phyloP scores from a whole-genome alignment of 2,888 invertebrate species.

The Linnaemya vulpina region DNA sequence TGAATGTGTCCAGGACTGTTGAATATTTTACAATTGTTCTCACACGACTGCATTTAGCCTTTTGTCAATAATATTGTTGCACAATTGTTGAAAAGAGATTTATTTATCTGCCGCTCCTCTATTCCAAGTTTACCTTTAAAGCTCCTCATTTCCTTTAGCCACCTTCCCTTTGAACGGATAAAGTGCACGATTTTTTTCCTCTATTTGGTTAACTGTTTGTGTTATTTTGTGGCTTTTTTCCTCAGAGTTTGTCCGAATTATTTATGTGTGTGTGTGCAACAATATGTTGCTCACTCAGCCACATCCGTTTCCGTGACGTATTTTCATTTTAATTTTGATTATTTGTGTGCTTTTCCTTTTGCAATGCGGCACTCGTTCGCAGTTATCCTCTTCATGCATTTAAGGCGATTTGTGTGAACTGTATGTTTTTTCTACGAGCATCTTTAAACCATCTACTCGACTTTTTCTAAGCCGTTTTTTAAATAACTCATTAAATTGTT shows the following conservation, averaged over 20 bases:
- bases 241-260: slow-evolving; percentile 42
- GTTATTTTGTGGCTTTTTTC: slow-evolving; percentile 67
- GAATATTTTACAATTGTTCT: slow-evolving; percentile 68
- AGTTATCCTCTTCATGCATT: slow-evolving; percentile 38
- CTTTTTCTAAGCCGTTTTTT: neutral
- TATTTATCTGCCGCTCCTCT: slow-evolving; percentile 27
- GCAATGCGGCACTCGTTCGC: slow-evolving; percentile 24
- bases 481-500: neutral
- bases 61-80: slow-evolving; percentile 72
- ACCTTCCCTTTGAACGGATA: neutral
- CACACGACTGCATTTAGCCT: slow-evolving; percentile 72
- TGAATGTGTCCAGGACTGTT: slow-evolving; percentile 17
- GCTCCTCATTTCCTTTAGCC: neutral
- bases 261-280: slow-evolving; percentile 57
- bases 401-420: slow-evolving; percentile 62
- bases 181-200: slow-evolving; percentile 27
- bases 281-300: slow-evolving; percentile 72
- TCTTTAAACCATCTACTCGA: neutral
- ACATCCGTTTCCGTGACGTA: slow-evolving; percentile 73
- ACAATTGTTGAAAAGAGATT: slow-evolving; percentile 70
- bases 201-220: slow-evolving; percentile 62
- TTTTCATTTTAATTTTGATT: slow-evolving; percentile 72
- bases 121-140: slow-evolving; percentile 14
- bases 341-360: slow-evolving; percentile 50
- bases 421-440: slow-evolving; percentile 16